These are phyloP conservation scores for Coleophora deauratella DNA, from an alignment of 2,888 invertebrate species.

Conservation along the genomic window DNA sequence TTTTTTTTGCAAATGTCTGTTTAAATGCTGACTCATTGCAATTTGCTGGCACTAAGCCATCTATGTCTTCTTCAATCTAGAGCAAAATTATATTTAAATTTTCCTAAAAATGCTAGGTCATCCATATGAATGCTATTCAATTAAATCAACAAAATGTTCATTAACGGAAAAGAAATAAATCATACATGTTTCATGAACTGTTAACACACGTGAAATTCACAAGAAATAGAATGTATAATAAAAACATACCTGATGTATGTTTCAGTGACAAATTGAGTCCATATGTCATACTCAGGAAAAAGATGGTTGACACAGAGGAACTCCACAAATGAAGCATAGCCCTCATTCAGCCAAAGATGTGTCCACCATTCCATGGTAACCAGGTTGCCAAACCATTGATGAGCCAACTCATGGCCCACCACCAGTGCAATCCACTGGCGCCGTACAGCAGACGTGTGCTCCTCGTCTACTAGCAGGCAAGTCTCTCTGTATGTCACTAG, in stretches of 20 bases:
- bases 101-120: no score
- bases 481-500: slow-evolving; percentile 94
- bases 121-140: no score
- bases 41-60: background rate
- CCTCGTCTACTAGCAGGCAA: slow-evolving; percentile 90
- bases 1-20: no score
- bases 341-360: slow-evolving; percentile 96
- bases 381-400: slow-evolving; percentile 99
- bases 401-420: slow-evolving; percentile 94
- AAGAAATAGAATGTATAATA: background rate
- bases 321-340: slow-evolving; percentile 96
- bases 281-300: slow-evolving; percentile 97
- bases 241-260: slow-evolving; percentile 78
- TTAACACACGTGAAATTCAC: background rate
- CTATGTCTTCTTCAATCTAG: no score
- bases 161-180: no score
- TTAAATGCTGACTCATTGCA: background rate
- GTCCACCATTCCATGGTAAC: slow-evolving; percentile 99
- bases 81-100: no score
- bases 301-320: slow-evolving; percentile 93
- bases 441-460: slow-evolving; percentile 88
- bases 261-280: slow-evolving; percentile 96
- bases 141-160: no score
- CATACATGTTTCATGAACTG: background rate
- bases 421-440: slow-evolving; percentile 92